phyloP scores from a whole-genome alignment of 2,888 invertebrate species.

The Gymnocheta viridis region DNA sequence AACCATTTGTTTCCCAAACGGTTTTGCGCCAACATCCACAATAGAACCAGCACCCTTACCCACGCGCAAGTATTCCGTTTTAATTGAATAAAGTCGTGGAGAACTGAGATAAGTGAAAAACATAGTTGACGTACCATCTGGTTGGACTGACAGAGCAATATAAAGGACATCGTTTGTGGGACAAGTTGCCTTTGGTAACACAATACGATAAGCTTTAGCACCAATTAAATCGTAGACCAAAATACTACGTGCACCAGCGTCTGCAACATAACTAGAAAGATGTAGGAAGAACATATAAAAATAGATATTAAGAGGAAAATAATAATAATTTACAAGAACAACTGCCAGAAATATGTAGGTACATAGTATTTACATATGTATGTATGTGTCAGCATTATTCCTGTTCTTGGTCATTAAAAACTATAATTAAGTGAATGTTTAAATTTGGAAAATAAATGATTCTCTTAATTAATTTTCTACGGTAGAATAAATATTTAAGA shows the following conservation, averaged over 20 bases:
- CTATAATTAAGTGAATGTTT: neutral
- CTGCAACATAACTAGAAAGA: slow-evolving; percentile 79
- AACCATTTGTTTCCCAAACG: slow-evolving; percentile 83
- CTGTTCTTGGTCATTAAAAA: neutral
- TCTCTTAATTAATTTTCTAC: neutral
- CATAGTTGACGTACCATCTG: slow-evolving; percentile 83
- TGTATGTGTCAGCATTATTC: neutral
- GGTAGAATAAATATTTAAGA: neutral
- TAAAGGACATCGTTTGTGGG: slow-evolving; percentile 84
- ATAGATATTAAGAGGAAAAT: neutral
- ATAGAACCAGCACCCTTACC: slow-evolving; percentile 84
- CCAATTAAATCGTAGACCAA: slow-evolving; percentile 83
- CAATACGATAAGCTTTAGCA: slow-evolving; percentile 84
- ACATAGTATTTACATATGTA: too few species aligned
- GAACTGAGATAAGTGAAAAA: slow-evolving; percentile 85
- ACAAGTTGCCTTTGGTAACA: slow-evolving; percentile 83
- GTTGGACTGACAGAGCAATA: slow-evolving; percentile 83
- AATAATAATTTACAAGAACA: neutral
- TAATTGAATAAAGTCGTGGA: slow-evolving; percentile 84
- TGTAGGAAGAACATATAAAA: neutral
- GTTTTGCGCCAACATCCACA: slow-evolving; percentile 84
- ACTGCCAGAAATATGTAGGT: too few species aligned
- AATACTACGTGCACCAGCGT: slow-evolving; percentile 81
- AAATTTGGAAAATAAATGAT: neutral
- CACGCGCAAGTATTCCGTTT: slow-evolving; percentile 83